A percentile compares a stretch with the other conserved stretches of the same genome.
phyloP scores from a whole-genome alignment of 2,113 vertebrate genomes.

The Piaya cayana region DNA sequence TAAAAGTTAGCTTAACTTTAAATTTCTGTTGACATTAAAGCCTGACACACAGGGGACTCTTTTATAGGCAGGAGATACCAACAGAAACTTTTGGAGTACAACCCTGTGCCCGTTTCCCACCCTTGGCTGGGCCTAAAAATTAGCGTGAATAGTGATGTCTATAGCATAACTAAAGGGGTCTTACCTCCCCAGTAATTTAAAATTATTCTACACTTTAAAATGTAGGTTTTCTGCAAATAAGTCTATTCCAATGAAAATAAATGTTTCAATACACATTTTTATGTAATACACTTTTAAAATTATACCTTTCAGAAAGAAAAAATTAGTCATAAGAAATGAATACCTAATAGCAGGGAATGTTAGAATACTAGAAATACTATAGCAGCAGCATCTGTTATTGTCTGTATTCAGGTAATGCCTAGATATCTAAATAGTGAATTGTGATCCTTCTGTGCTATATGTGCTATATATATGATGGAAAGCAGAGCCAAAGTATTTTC shows the following conservation, averaged over 20 bases:
- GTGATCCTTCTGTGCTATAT: neutral
- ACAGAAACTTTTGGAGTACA: neutral
- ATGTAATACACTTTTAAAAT: neutral
- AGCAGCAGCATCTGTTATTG: neutral
- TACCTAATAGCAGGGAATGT: accelerated
- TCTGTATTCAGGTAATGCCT: neutral
- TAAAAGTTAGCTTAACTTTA: neutral
- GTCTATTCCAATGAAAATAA: neutral
- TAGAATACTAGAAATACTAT: neutral
- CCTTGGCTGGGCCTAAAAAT: neutral
- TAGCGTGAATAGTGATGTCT: neutral
- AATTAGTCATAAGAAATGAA: neutral
- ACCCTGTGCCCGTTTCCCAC: accelerated
- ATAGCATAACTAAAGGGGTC: neutral
- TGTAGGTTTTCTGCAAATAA: neutral
- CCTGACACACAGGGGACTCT: neutral
- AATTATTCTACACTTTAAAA: neutral
- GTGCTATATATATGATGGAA: too few species aligned
- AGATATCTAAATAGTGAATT: neutral
- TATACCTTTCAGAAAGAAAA: neutral
- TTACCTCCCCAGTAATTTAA: neutral
- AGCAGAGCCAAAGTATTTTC: neutral
- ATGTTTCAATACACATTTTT: neutral
- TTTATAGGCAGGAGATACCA: neutral
- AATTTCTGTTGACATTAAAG: neutral